phyloP scores from a whole-genome alignment of 2,888 invertebrate genomes.

The Drosophila quasianomalipes region DNA sequence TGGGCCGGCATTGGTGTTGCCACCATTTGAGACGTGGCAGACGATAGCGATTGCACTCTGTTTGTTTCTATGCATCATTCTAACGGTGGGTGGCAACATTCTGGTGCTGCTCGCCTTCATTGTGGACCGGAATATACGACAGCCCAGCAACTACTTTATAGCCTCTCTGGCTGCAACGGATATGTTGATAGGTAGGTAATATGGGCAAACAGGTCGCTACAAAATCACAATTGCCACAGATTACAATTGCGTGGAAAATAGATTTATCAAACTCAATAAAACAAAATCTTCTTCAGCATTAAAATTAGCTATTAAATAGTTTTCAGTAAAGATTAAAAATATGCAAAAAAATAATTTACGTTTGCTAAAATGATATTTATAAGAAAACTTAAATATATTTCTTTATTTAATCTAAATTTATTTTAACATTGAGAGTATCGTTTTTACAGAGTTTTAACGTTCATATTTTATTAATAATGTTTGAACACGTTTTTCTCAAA shows the following conservation, averaged over 20 bases:
- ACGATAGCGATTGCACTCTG: slow-evolving; percentile 95
- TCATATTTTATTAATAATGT: background rate
- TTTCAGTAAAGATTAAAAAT: too few relatives aligned
- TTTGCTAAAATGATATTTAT: background rate
- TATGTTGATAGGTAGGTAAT: slow-evolving; percentile 92
- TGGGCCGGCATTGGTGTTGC: slow-evolving; percentile 88
- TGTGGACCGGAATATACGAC: slow-evolving; percentile 96
- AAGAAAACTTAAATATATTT: background rate
- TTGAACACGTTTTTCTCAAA: background rate
- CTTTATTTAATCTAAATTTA: background rate
- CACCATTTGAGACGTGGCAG: slow-evolving; percentile 96
- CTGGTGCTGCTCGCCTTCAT: slow-evolving; percentile 97
- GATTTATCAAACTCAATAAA: background rate
- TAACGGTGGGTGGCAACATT: slow-evolving; percentile 98
- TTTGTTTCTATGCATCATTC: slow-evolving; percentile 93
- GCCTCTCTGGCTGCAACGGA: slow-evolving; percentile 99
- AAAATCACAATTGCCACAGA: background rate
- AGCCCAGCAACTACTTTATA: slow-evolving; percentile 99
- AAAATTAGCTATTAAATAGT: too few relatives aligned
- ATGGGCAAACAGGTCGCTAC: background rate
- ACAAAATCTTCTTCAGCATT: background rate
- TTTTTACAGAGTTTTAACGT: background rate
- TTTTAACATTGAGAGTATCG: background rate
- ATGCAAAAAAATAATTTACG: background rate
- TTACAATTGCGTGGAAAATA: background rate